Conservation (phyloP, 2,797 vertebrate species). For the Gephyroberyx darwinii region DNA sequence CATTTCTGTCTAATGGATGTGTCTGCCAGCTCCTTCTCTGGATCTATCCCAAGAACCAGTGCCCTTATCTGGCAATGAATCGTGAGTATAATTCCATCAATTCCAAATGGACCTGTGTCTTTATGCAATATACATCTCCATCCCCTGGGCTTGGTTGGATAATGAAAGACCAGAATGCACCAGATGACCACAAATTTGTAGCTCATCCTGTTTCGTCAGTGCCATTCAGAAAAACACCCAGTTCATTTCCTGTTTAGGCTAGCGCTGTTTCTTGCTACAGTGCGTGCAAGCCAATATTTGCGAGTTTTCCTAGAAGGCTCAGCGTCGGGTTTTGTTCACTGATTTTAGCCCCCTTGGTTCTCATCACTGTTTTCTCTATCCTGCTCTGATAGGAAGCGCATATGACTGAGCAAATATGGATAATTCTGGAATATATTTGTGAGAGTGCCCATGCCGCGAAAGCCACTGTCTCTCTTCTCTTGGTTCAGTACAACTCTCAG, state of each 20-base stretch:
- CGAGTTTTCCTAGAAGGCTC: slow-evolving; percentile 3
- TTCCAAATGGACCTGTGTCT: slow-evolving; percentile 13
- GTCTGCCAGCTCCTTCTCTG: slow-evolving; percentile 26
- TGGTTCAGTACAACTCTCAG: slow-evolving; percentile 26
- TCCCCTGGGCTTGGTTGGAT: slow-evolving; percentile 29
- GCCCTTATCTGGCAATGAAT: slow-evolving; percentile 46
- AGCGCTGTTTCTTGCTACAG: background rate
- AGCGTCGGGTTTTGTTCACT: slow-evolving; percentile 6
- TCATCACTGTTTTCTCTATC: background rate
- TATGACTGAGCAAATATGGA: no score
- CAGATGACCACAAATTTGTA: slow-evolving; percentile 19
- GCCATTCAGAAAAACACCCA: background rate
- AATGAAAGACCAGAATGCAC: slow-evolving; percentile 35
- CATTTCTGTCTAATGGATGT: slow-evolving; percentile 22
- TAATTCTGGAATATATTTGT: background rate
- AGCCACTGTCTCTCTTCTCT: slow-evolving; percentile 16
- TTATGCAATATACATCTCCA: slow-evolving; percentile 27
- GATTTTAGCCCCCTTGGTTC: slow-evolving; percentile 5
- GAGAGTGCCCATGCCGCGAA: slow-evolving; percentile 19
- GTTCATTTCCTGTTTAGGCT: background rate
- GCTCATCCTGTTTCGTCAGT: slow-evolving; percentile 9
- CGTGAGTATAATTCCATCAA: background rate
- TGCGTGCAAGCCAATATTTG: background rate
- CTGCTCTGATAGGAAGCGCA: background rate
- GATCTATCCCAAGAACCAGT: slow-evolving; percentile 25